These are phyloP conservation scores for Argyresthia albistria DNA, from an alignment of 2,888 invertebrate species.

Conservation along the genomic window DNA sequence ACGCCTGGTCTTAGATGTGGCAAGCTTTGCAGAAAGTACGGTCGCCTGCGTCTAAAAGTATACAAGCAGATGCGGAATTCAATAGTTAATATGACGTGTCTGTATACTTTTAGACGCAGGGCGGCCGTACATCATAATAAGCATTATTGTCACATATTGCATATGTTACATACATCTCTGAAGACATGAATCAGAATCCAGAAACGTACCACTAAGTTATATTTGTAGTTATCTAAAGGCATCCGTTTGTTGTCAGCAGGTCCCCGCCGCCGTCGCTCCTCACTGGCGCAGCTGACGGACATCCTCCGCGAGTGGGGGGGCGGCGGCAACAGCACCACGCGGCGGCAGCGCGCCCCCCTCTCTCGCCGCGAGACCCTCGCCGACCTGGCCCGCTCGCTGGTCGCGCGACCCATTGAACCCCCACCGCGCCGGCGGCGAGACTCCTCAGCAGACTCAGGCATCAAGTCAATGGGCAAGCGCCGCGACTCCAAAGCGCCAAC, in stretches of 20 bases:
- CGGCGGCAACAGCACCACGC: slow-evolving; percentile 59
- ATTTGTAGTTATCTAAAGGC: not conserved
- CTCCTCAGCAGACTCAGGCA: slow-evolving; percentile 89
- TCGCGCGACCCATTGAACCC: slow-evolving; percentile 80
- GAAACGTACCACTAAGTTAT: too few relatives aligned
- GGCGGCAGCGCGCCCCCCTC: slow-evolving; percentile 76
- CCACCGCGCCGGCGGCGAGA: slow-evolving; percentile 84
- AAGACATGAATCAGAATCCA: too few relatives aligned
- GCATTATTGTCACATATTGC: too few relatives aligned
- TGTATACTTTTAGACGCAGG: too few relatives aligned
- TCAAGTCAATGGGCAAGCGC: slow-evolving; percentile 80
- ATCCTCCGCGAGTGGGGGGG: slow-evolving; percentile 90
- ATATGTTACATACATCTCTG: too few relatives aligned
- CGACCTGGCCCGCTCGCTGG: slow-evolving; percentile 87
- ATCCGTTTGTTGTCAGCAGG: slow-evolving; percentile 46
- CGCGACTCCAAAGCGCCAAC: slow-evolving; percentile 79
- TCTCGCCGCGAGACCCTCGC: slow-evolving; percentile 90
- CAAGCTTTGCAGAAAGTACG: too few relatives aligned
- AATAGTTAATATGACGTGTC: too few relatives aligned
- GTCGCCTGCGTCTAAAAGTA: too few relatives aligned
- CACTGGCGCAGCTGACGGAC: slow-evolving; percentile 90
- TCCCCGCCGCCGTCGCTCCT: slow-evolving; percentile 84
- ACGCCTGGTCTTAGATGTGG: too few relatives aligned
- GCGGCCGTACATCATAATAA: too few relatives aligned
- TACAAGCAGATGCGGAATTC: too few relatives aligned